Base-by-base conservation (phyloP, 1,140 invertebrate species). In the Venturia canescens region DNA sequence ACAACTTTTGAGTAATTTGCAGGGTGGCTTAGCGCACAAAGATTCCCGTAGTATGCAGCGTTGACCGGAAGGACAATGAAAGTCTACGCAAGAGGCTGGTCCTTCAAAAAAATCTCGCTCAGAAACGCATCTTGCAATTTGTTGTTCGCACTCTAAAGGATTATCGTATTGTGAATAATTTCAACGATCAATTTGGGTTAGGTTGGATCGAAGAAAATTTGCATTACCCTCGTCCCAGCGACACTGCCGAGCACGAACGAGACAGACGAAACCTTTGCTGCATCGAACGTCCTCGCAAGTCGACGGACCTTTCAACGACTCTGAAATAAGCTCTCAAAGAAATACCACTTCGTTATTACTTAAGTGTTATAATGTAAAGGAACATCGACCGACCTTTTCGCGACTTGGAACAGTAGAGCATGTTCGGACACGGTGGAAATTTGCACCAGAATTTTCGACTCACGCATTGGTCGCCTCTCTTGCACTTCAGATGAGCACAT, bases 1-100 rank as follows among this genome's bases (percentile, higher is more conserved):
- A 63, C 89, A 90, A 74, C 84, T 89, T 74, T 83, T 88, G 7
- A 87, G 48, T 16, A 90, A 69, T 84, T 86, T 89, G 44, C 89
- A 90, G 1, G 89, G 89, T n/a, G 86, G 83, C 26, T 44, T 78
- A 5, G 23, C 26, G 23, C 89, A 90, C 0, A 83, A 57, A 1
- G 84, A 86, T 80, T 90, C 89, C 18, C 86, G 78, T 0, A 90
- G 85, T 27, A 90, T 87, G 66, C 89, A 90, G 0, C 75, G 83
- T 44, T 85, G 63, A n/a, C 84, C 87, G 3, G 71, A 29, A 4
- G 87, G 83, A 72, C 89, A 90, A 23, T 79, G 31, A 72, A 84
- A 86, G 4, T 86, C 88, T 0, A 53, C 81, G 38, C 89, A 90
- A 11, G 84, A 86, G 13, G 84, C 84, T 16, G 86, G 84, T 2